Evolutionary conservation across 2,797 vertebrate species (phyloP).

Genomic region (Cyprinodon diabolis): DNA sequence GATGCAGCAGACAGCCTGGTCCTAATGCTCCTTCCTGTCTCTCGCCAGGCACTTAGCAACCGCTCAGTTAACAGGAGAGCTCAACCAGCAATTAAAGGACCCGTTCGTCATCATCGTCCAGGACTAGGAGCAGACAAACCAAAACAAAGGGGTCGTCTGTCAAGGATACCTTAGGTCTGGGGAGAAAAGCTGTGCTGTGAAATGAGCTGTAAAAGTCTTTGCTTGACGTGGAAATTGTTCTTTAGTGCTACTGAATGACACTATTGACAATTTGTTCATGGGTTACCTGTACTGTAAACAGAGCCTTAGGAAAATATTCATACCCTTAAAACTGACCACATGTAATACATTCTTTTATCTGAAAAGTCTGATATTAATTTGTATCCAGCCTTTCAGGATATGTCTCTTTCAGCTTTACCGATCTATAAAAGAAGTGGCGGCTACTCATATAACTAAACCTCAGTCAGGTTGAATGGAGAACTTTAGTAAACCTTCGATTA

Average conservation of each 20-base stretch:
- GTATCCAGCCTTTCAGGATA: not conserved
- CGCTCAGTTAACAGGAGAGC: slow-evolving; percentile 35
- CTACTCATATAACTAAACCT: too few species aligned
- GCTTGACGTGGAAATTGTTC: not conserved
- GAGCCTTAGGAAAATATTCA: not conserved
- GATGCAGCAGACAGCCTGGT: slow-evolving; percentile 69
- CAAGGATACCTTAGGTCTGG: not conserved
- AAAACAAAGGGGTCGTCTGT: slow-evolving; percentile 24
- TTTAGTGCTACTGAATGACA: slow-evolving; percentile 13
- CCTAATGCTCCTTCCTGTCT: slow-evolving; percentile 71
- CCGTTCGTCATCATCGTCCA: slow-evolving; percentile 36
- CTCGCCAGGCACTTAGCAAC: slow-evolving; percentile 73
- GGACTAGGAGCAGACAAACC: slow-evolving; percentile 2
- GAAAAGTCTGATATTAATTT: not conserved
- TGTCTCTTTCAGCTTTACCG: not conserved
- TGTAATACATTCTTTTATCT: not conserved
- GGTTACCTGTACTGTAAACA: not conserved
- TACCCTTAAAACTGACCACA: not conserved
- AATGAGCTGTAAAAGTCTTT: slow-evolving; percentile 17
- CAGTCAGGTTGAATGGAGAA: not conserved
- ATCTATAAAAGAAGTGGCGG: too few species aligned
- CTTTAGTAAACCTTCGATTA: not conserved
- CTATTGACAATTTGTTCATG: slow-evolving; percentile 12
- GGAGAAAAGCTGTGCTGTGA: slow-evolving; percentile 2
- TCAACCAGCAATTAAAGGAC: slow-evolving; percentile 63